Evolutionary conservation across 2,113 vertebrate species (phyloP), one percentile per base, ranked within the genome.

Genomic region (Proterorhinus semilunaris): DNA sequence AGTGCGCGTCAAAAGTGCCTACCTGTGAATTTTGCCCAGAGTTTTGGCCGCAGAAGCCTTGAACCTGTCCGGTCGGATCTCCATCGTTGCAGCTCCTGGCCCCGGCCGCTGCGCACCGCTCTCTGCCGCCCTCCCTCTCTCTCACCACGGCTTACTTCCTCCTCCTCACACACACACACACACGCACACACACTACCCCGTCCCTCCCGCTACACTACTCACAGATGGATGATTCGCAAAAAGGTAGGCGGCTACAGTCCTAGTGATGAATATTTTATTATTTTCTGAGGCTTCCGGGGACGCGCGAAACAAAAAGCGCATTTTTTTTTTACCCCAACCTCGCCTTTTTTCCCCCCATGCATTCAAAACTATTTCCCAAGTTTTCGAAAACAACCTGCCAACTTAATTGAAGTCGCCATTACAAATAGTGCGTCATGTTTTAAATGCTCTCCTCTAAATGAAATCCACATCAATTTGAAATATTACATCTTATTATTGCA

Each of bases 1-100:
- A 21, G 44, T 61, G 49, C 36, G 51, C 21, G 6, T 46, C 47
- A 73, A 13, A 61, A 13, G 13, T 65, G 13, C 11, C 50, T 90
- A 94, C 93, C 93, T 93, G 92, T 93, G 76, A 87, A 94, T 91
- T 82, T 91, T 93, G 50, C 92, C 92, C 65, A 94, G 85, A 78
- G 92, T 92, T 90, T 91, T 92, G 21, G 81, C 93, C 10, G 92
- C 92, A 43, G 59, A 87, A 75, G 90, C 90, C 83, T 93, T 94
- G 76, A 94, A 91, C 85, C 92, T 91, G 79, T 94, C 93, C 80
- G 91, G 90, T 90, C 91, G 90, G 87, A 94, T 86, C 90, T 94
- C 92, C 93, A 94, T 94, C 84, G 85, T 92, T 77, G 73, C 91
- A 81, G 84, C 87, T 91, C 79, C 86, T 81, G 86, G 84, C 86